phyloP scores from a whole-genome alignment of 2,888 invertebrate genomes.

The Drosophila borealis region DNA sequence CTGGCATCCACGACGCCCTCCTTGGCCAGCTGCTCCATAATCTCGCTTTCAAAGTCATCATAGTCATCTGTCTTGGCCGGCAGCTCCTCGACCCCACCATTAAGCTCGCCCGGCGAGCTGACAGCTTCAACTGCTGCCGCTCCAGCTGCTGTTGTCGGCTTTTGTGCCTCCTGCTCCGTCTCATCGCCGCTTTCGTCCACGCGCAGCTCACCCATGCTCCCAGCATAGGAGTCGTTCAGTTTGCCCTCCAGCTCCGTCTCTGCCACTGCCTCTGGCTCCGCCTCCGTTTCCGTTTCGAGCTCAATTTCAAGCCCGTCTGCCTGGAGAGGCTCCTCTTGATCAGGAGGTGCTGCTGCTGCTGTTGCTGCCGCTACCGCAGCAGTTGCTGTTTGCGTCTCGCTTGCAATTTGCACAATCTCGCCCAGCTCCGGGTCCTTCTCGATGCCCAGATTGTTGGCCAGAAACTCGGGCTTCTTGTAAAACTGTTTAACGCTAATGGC shows the following conservation, averaged over 20 bases:
- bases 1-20: slow-evolving; percentile 62
- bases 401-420: slow-evolving; percentile 83
- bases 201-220: slow-evolving; percentile 65
- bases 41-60: slow-evolving; percentile 67
- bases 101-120: slow-evolving; percentile 11
- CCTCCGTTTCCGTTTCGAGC: slow-evolving; percentile 15
- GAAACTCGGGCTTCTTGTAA: slow-evolving; percentile 84
- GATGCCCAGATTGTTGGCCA: slow-evolving; percentile 85
- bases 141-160: not conserved
- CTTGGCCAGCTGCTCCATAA: slow-evolving; percentile 58
- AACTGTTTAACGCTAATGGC: slow-evolving; percentile 85
- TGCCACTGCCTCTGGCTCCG: not conserved
- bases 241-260: slow-evolving; percentile 12
- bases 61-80: slow-evolving; percentile 33
- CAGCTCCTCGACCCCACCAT: slow-evolving; percentile 9
- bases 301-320: not conserved
- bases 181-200: slow-evolving; percentile 70
- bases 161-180: slow-evolving; percentile 2
- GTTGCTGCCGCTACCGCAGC: not conserved
- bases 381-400: slow-evolving; percentile 41
- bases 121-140: not conserved
- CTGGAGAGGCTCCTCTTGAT: not conserved
- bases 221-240: slow-evolving; percentile 34
- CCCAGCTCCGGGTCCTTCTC: slow-evolving; percentile 85
- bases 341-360: not conserved